A percentile compares a stretch with the other conserved stretches of the same genome.
phyloP scores from a whole-genome alignment of 2,113 vertebrate genomes.

The Murina feae region DNA sequence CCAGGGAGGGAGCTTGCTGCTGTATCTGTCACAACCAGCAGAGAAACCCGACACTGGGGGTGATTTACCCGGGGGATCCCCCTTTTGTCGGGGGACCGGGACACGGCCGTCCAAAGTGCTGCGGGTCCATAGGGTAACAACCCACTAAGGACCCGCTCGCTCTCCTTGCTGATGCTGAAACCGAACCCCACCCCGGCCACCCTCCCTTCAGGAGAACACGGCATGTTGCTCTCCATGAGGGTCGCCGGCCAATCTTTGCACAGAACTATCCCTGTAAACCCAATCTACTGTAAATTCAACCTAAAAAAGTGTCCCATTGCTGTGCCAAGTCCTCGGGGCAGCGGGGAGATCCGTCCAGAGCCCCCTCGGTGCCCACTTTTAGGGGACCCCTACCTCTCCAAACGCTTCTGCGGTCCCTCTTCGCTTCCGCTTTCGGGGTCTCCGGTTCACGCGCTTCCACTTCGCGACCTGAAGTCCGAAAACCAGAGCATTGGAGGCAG shows the following conservation, averaged over 20 bases:
- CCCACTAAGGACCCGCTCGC: not conserved
- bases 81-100: not conserved
- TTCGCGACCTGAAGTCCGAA: constrained; percentile 89
- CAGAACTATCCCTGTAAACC: not conserved
- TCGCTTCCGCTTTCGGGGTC: constrained; percentile 87
- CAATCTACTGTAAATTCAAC: not conserved
- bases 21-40: not conserved
- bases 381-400: constrained; percentile 87
- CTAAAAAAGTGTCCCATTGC: not conserved
- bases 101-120: not conserved
- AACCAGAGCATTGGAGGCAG: constrained; percentile 64
- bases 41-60: not conserved
- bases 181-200: not conserved
- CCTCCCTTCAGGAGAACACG: not conserved
- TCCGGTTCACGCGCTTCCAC: constrained; percentile 89
- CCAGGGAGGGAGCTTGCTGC: not conserved
- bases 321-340: not conserved
- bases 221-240: not conserved
- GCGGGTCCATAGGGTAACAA: not conserved
- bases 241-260: not conserved
- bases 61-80: not conserved
- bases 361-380: not conserved
- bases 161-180: not conserved
- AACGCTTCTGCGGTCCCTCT: constrained; percentile 82
- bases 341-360: not conserved